A percentile compares a stretch with the other conserved stretches of the same genome.
phyloP scores from a whole-genome alignment of 1,140 invertebrate genomes.

The Hydropsyche tenuis region DNA sequence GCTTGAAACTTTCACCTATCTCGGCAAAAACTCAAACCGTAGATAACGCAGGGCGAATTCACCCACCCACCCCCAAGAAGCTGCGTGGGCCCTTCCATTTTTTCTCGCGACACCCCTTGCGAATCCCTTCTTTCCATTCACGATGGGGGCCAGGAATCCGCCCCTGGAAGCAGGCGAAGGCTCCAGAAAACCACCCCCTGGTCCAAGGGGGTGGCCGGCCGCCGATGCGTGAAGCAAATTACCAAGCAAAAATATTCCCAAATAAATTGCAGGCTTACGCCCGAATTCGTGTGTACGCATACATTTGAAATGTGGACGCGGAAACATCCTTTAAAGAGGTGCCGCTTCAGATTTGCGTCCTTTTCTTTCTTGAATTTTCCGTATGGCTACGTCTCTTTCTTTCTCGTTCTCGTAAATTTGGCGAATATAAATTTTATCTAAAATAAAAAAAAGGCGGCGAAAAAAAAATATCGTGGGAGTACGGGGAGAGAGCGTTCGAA shows the following conservation, averaged over 20 bases:
- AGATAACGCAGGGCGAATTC: slow-evolving; percentile 20
- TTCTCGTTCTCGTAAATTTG: neutral
- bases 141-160: neutral
- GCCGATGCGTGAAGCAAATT: slow-evolving; percentile 50
- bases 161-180: slow-evolving; percentile 30
- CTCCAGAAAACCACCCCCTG: slow-evolving; percentile 19
- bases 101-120: slow-evolving; percentile 34
- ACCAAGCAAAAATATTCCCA: slow-evolving; percentile 50
- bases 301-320: slow-evolving; percentile 42
- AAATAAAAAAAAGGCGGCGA: too few relatives aligned
- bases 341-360: slow-evolving; percentile 4
- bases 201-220: slow-evolving; percentile 17
- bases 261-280: slow-evolving; percentile 51
- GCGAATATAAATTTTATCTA: slow-evolving; percentile 1
- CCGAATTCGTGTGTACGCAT: slow-evolving; percentile 48
- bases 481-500: too few relatives aligned
- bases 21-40: slow-evolving; percentile 49
- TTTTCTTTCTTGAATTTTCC: neutral
- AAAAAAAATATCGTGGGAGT: neutral
- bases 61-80: slow-evolving; percentile 22
- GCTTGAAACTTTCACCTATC: slow-evolving; percentile 49
- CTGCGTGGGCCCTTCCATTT: slow-evolving; percentile 34
- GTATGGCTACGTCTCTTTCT: too few relatives aligned
- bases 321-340: slow-evolving; percentile 34
- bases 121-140: slow-evolving; percentile 24